Evolutionary conservation across 2,888 invertebrate species (phyloP).

Genomic region (Rhodophaea formosa): DNA sequence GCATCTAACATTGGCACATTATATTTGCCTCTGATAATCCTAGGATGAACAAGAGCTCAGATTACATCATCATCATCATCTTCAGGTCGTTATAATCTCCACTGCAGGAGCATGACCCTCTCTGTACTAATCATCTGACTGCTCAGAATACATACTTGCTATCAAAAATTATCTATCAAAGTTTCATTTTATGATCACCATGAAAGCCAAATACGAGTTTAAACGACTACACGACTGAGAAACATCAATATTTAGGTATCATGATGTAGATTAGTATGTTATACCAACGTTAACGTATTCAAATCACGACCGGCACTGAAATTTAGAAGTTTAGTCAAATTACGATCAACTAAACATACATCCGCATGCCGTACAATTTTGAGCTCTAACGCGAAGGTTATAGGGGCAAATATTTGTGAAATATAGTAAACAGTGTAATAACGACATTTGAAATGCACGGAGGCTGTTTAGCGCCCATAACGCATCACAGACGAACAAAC

Average conservation of each 20-base stretch:
- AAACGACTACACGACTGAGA: not conserved
- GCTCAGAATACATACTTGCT: too few species aligned
- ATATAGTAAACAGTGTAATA: conserved; percentile 10
- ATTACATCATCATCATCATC: too few species aligned
- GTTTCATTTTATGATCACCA: not conserved
- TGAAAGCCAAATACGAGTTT: not conserved
- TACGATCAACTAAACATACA: not conserved
- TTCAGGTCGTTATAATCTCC: too few species aligned
- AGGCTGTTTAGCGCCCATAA: conserved; percentile 15
- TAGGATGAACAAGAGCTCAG: too few species aligned
- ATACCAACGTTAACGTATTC: not conserved
- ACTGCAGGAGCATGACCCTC: too few species aligned
- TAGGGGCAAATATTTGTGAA: conserved; percentile 4
- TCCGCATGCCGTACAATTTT: not conserved
- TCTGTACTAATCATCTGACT: too few species aligned
- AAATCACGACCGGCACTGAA: not conserved
- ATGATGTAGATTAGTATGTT: not conserved
- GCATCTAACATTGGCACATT: too few species aligned
- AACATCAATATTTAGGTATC: not conserved
- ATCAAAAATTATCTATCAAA: too few species aligned
- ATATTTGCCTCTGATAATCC: too few species aligned
- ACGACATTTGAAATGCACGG: conserved; percentile 15
- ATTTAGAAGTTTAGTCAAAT: not conserved
- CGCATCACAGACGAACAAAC: conserved; percentile 15
- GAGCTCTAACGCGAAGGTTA: not conserved